Evolutionary conservation across 1,140 invertebrate species (phyloP), one percentile per base, ranked within the genome.

Genomic region (Hermetia illucens): DNA sequence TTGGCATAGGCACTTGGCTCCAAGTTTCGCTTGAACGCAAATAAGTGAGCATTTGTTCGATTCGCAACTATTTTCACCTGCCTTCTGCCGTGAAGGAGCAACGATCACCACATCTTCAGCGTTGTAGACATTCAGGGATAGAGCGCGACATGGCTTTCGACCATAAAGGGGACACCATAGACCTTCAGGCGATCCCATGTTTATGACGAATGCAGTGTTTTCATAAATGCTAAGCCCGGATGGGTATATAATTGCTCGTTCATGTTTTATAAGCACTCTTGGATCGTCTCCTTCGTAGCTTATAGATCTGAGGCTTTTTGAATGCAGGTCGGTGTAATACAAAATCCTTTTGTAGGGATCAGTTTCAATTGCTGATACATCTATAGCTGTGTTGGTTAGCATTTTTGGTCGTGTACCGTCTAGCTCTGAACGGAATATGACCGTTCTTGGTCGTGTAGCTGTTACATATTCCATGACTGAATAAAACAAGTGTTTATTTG

Each of bases 281-380:
- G 72, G 57, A 27, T 69, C 61, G 3, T 60, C 63, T 6, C 76
- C 77, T 35, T 82, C 69, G 12, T 83, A 72, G 41, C 68, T 66
- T n/a, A 77, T 63, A 34, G 66, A 62, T 49, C 77, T 69, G 15
- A 89, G 69, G 6, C 64, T 65, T 37, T 66, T 70, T 9, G 52
- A 50, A 52, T 66, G 71, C 42, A 72, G 60, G 52, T 84, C 81
- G 0, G 70, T 64, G 55, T 74, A 81, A 51, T 85, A 89, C 1
- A 89, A 48, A 25, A 65, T 50, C 40, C 68, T 63, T 40, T 69
- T 73, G 39, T 76, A 67, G 34, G 70, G 62, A 63, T 88, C 82
- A 21, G 72, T 65, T 1, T 78, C 65, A 1, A 89, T 43, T 0
- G 77, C 77, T 2, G 67, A 68, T 10, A 85, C 73, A 49, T 72